Percentiles rank a stretch among this genome's conserved stretches.
Conservation (phyloP, 2,888 invertebrate species). For the Rhagonycha fulva region DNA sequence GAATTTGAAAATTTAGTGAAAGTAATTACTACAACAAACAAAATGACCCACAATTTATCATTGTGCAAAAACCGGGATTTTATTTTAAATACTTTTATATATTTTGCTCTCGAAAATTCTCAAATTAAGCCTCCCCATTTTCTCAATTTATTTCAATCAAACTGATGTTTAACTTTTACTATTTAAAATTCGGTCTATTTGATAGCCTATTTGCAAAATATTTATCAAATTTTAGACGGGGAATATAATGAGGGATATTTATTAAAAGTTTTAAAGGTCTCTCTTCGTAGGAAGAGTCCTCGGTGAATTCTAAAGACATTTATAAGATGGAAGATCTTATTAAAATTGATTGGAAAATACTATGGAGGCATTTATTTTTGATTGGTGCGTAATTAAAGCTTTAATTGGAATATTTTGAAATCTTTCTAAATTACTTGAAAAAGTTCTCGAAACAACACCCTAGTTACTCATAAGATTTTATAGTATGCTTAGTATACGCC, state of each 20-base stretch:
- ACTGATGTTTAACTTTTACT: neutral
- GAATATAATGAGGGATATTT: neutral
- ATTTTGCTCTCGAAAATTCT: neutral
- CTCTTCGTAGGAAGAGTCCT: neutral
- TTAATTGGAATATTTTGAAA: neutral
- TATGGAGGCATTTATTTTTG: neutral
- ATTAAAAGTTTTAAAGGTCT: neutral
- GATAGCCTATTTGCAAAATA: neutral
- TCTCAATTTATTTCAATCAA: neutral
- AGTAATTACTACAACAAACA: slow-evolving; percentile 19
- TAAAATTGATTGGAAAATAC: neutral
- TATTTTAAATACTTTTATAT: neutral
- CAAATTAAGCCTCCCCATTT: neutral
- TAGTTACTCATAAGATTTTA: neutral
- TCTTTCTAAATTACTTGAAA: neutral
- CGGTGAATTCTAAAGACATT: neutral
- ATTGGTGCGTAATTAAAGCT: neutral
- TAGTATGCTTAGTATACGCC: neutral
- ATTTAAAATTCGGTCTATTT: neutral
- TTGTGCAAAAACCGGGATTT: slow-evolving; percentile 5
- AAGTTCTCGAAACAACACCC: neutral
- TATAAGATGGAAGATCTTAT: neutral
- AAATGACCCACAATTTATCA: slow-evolving; percentile 9
- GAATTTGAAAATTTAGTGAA: slow-evolving; percentile 12
- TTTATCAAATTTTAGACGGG: neutral